These are phyloP conservation scores for Vidua chalybeata DNA, from an alignment of 2,113 vertebrate species.

Conservation along the genomic window DNA sequence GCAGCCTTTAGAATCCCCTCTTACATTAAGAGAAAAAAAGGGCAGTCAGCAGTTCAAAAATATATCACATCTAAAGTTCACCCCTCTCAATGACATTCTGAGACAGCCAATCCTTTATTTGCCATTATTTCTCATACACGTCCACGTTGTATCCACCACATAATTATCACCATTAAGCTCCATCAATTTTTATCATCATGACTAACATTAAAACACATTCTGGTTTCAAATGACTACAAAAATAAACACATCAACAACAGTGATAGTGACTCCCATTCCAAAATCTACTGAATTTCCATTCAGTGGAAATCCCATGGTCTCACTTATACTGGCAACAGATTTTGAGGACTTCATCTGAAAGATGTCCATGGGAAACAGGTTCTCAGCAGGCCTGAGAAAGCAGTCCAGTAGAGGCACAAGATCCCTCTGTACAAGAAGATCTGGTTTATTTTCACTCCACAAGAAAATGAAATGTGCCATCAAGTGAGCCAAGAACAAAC, in stretches of 20 bases:
- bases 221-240: background rate
- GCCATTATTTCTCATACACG: background rate
- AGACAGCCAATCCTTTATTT: background rate
- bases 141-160: background rate
- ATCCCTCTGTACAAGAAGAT: background rate
- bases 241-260: background rate
- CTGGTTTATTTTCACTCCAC: background rate
- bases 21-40: background rate
- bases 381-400: background rate
- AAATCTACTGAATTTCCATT: background rate
- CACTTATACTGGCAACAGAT: background rate
- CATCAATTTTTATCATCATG: background rate
- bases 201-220: background rate
- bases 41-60: background rate
- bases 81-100: background rate
- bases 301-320: background rate
- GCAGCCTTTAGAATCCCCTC: background rate
- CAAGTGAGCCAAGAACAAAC: background rate
- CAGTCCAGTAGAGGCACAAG: background rate
- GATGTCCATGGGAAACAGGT: background rate
- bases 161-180: background rate
- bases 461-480: conserved; percentile 12
- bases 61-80: background rate
- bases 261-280: background rate
- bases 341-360: background rate